Evolutionary conservation across 2,888 invertebrate genomes (phyloP).

Genomic region (Phoenoteleia sp.): DNA sequence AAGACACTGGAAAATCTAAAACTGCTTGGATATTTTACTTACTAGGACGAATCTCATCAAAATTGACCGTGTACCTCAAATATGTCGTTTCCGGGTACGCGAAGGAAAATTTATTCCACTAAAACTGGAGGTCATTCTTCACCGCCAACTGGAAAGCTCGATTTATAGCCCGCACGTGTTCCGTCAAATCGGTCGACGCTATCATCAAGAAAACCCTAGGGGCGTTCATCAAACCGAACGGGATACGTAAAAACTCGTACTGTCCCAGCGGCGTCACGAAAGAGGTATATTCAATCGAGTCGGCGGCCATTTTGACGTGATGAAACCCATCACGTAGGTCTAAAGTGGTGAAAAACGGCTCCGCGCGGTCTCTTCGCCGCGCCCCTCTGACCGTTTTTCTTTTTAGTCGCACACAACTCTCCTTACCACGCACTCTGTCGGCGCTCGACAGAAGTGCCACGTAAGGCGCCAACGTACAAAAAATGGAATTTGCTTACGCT

Average conservation of each 20-base stretch:
- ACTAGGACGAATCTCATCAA: background rate
- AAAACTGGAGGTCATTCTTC: background rate
- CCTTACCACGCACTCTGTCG: too few relatives aligned
- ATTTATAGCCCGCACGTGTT: too few relatives aligned
- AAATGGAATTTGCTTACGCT: too few relatives aligned
- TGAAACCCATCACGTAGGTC: background rate
- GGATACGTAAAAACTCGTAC: background rate
- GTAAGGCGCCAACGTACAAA: too few relatives aligned
- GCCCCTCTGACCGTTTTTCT: too few relatives aligned
- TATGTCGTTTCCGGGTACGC: background rate
- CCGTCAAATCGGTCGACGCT: background rate
- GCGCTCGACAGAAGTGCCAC: too few relatives aligned
- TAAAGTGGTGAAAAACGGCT: slow-evolving; percentile 9
- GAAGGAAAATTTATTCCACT: background rate
- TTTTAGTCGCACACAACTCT: too few relatives aligned
- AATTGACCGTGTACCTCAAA: background rate
- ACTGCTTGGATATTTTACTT: background rate
- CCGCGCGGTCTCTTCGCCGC: too few relatives aligned
- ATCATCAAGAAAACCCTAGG: background rate
- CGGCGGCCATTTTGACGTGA: slow-evolving; percentile 25
- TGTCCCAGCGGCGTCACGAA: slow-evolving; percentile 28
- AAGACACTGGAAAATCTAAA: background rate
- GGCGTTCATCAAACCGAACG: background rate
- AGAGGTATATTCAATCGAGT: background rate
- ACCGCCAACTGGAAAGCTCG: too few relatives aligned